Conservation (phyloP, 2,113 vertebrate genomes). For the Tyto alba region DNA sequence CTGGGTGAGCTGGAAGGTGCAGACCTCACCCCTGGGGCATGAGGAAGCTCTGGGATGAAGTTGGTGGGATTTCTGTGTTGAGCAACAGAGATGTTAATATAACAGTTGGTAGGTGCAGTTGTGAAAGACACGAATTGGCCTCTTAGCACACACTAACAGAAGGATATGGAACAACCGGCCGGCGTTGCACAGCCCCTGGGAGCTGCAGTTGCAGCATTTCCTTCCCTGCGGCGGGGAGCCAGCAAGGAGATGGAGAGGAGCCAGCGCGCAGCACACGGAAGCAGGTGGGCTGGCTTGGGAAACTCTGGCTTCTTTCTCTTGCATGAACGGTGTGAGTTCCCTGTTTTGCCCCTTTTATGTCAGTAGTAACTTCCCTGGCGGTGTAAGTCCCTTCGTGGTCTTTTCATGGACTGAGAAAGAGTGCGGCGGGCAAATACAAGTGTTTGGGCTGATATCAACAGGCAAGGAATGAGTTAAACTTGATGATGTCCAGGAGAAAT, state of each 20-base stretch:
- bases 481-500: neutral
- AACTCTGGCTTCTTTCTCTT: neutral
- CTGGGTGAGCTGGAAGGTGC: neutral
- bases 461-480: neutral
- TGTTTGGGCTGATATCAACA: neutral
- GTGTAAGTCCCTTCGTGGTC: neutral
- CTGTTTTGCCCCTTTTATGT: neutral
- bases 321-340: rapidly evolving
- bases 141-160: neutral
- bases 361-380: neutral
- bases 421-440: rapidly evolving
- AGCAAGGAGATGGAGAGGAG: neutral
- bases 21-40: neutral
- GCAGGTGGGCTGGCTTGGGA: neutral
- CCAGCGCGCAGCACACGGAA: rapidly evolving
- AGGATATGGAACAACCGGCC: neutral
- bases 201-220: constrained; percentile 14
- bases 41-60: neutral
- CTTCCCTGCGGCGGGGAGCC: rapidly evolving
- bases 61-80: neutral
- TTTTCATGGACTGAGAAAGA: neutral
- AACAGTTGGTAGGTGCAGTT: neutral
- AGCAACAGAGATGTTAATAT: neutral
- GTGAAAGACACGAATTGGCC: neutral
- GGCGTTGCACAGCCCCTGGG: neutral